Evolutionary conservation across 2,888 invertebrate genomes (phyloP).

Genomic region (Xestia rhomboidea): DNA sequence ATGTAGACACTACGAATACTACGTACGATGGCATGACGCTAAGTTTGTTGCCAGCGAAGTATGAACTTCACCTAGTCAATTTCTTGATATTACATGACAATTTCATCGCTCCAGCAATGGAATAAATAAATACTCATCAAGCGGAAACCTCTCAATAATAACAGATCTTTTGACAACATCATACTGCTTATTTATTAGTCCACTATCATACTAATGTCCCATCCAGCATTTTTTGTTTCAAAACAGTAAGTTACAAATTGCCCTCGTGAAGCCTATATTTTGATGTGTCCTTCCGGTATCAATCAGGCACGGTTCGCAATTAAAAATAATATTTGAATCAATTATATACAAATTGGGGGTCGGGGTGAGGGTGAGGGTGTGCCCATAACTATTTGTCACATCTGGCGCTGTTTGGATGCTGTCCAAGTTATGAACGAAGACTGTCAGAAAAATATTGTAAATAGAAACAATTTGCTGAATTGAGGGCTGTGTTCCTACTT

Average conservation of each 20-base stretch:
- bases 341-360: conserved; percentile 79
- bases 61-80: not conserved
- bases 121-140: conserved; percentile 19
- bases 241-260: conserved; percentile 35
- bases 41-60: not conserved
- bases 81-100: not conserved
- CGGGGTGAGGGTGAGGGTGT: conserved; percentile 62
- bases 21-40: too few species aligned
- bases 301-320: conserved; percentile 67
- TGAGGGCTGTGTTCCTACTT: not conserved
- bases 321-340: conserved; percentile 78
- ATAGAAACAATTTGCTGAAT: not conserved
- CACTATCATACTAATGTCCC: not conserved
- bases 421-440: conserved; percentile 42
- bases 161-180: not conserved
- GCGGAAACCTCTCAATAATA: not conserved
- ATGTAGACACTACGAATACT: not conserved
- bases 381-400: conserved; percentile 62
- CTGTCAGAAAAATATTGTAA: not conserved
- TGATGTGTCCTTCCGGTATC: conserved; percentile 54
- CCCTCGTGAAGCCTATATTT: conserved; percentile 43
- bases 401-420: conserved; percentile 52
- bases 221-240: conserved; percentile 15
- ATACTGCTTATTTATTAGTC: not conserved
- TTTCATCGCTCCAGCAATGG: conserved; percentile 8